phyloP scores from a whole-genome alignment of 1,140 invertebrate species.

The Camponotus pennsylvanicus region DNA sequence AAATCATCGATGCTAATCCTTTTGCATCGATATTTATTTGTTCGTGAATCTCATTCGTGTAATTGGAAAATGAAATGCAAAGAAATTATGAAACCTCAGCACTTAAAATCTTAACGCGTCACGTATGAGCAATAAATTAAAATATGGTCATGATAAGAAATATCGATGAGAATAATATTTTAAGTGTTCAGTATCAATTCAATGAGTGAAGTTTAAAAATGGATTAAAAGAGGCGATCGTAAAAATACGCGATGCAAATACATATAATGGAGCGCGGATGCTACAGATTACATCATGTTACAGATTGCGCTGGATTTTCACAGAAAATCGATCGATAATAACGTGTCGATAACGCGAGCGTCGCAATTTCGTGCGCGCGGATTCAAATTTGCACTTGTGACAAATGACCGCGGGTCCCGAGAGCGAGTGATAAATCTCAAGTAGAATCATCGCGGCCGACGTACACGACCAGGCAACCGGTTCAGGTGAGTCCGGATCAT shows the following conservation, averaged over 20 bases:
- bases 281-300: not conserved
- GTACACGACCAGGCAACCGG: constrained; percentile 57
- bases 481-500: constrained; percentile 57
- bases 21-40: not conserved
- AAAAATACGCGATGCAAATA: constrained; percentile 13
- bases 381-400: constrained; percentile 61
- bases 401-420: constrained; percentile 55
- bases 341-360: constrained; percentile 50
- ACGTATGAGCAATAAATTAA: constrained; percentile 23
- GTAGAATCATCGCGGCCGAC: constrained; percentile 44
- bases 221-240: not conserved
- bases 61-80: not conserved
- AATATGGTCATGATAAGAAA: not conserved
- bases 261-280: not conserved
- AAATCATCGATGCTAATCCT: not conserved
- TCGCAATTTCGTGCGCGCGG: constrained; percentile 57
- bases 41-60: not conserved
- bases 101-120: not conserved
- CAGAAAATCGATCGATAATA: constrained; percentile 52
- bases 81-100: not conserved
- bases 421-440: constrained; percentile 66
- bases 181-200: not conserved
- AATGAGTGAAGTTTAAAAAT: constrained; percentile 18
- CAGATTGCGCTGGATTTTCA: constrained; percentile 29
- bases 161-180: constrained; percentile 11